Base-by-base conservation (phyloP, 2,113 vertebrate species). In the Carassius carassius region DNA sequence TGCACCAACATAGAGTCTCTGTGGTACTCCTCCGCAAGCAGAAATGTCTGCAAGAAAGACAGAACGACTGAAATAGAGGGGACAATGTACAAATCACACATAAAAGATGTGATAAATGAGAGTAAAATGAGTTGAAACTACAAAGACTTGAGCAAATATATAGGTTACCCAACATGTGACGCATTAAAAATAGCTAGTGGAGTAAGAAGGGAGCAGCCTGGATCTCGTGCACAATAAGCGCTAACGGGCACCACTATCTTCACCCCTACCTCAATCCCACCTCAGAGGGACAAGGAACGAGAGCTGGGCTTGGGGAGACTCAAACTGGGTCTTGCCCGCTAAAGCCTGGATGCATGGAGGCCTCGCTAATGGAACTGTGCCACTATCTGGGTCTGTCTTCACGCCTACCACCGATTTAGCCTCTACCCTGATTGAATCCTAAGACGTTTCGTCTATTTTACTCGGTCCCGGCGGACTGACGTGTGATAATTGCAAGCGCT, bases 1-100 rank as follows among this genome's bases (percentile, higher is more conserved):
- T 99, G 97, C 10, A 98, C 97, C 95, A 99, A 90, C 98, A 99
- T 99, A 6, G 97, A 99, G 87, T 99, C 98, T 13, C 97, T 95
- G 85, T 98, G 98, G 90, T 99, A 99, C 88, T 98, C 97, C 78
- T 99, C 98, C 56, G 98, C 98, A 95, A 98, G 91, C 62, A 96
- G 95, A 90, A 99, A 99, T 0, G 98, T 99, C 98, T 99, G 93
- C 32, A 16, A 56, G 79, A 77, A 13, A 41, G 76, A 29, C n/a
- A 10, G 67, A 63, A 37, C 17, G 11, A 19, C 25, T 62, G 51
- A 29, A 62, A 78, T 1, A 51, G 25, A 51, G 74, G 32, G 60
- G 7, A 23, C 10, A 4, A 44, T 47, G 14, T 17, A 47, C 21
- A 21, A 84, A 62, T 75, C 29, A 75, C 81, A 47, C 9, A 47